These are phyloP conservation scores for Meriones psammophilus DNA, from an alignment of 2,797 vertebrate genomes.

Conservation along the genomic window DNA sequence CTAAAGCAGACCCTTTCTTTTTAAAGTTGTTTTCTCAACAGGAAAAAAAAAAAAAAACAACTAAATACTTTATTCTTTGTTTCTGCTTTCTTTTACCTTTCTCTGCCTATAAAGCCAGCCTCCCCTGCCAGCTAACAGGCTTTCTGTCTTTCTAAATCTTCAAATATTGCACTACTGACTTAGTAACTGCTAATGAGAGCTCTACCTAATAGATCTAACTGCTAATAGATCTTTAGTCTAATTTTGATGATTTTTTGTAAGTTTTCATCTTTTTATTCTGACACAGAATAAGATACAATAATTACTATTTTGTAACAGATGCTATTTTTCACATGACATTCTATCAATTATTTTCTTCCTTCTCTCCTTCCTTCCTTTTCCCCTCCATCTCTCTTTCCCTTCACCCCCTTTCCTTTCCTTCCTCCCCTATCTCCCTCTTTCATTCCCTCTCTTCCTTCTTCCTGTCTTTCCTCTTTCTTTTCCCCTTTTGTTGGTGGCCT, in stretches of 20 bases:
- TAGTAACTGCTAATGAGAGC: background rate
- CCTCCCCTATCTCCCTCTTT: background rate
- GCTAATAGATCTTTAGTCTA: background rate
- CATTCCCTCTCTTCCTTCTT: background rate
- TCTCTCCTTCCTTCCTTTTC: background rate
- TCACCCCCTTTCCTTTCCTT: background rate
- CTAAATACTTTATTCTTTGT: background rate
- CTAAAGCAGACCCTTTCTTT: background rate
- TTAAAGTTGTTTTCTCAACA: background rate
- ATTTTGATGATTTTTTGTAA: background rate
- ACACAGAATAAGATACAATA: background rate
- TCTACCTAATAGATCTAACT: background rate
- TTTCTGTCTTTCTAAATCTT: background rate
- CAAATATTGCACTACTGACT: background rate
- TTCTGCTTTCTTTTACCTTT: background rate
- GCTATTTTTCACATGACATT: background rate
- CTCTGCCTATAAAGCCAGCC: background rate
- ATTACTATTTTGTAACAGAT: background rate
- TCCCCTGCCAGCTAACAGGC: background rate
- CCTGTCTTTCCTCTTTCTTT: background rate
- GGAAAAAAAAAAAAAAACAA: background rate
- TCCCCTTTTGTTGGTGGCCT: too few species aligned
- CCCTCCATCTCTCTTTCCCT: too few species aligned
- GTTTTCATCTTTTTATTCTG: background rate
- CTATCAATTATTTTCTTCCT: background rate